These are phyloP conservation scores for Siphlonurus alternatus DNA, from an alignment of 2,888 invertebrate species.

Conservation along the genomic window DNA sequence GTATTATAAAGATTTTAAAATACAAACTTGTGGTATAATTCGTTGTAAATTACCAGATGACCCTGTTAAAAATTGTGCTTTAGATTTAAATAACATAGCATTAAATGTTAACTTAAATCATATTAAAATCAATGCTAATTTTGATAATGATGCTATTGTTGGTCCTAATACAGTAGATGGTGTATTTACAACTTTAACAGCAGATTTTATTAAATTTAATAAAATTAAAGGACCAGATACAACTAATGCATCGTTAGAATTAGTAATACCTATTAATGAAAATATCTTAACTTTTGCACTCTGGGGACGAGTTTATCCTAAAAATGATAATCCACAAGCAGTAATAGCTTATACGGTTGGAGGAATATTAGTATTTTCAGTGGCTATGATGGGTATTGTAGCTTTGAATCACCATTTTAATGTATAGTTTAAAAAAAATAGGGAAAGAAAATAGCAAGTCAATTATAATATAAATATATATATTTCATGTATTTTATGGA, in stretches of 20 bases:
- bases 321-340: too few relatives aligned
- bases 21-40: background rate
- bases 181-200: background rate
- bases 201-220: background rate
- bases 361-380: too few relatives aligned
- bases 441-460: too few relatives aligned
- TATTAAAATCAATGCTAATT: background rate
- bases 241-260: background rate
- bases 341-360: too few relatives aligned
- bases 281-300: background rate
- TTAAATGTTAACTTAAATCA: background rate
- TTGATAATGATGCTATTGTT: background rate
- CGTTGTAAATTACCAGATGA: background rate
- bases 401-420: too few relatives aligned
- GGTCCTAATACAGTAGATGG: background rate
- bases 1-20: background rate
- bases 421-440: too few relatives aligned
- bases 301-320: background rate
- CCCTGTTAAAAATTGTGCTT: background rate
- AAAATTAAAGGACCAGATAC: background rate
- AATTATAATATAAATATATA: too few relatives aligned
- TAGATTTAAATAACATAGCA: background rate
- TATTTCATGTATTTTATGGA: too few relatives aligned
- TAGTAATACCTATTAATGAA: background rate
- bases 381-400: too few relatives aligned